A percentile compares a stretch with the other conserved stretches of the same genome.
Evolutionary conservation across 2,113 vertebrate genomes (phyloP).

Genomic region (Tringa solitaria): DNA sequence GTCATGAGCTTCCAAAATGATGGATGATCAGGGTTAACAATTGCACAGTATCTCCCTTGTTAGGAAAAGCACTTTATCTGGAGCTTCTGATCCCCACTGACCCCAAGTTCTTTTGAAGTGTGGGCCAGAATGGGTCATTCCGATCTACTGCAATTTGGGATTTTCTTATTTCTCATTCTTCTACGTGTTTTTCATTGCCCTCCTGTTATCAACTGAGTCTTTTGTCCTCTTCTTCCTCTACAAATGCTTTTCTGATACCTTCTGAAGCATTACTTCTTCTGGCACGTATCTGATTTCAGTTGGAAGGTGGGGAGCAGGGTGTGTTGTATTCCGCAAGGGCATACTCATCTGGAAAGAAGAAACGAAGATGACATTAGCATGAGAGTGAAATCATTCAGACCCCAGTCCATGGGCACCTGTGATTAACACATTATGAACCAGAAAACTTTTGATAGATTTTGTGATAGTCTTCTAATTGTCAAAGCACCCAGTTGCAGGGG

Average conservation of each 20-base stretch:
- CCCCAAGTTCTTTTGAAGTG: not conserved
- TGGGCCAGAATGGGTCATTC: not conserved
- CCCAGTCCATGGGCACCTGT: not conserved
- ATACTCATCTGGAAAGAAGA: constrained; percentile 68
- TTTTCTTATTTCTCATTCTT: not conserved
- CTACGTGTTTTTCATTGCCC: not conserved
- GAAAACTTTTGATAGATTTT: not conserved
- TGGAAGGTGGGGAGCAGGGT: not conserved
- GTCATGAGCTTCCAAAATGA: not conserved
- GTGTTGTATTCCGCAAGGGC: constrained; percentile 61
- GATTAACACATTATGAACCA: not conserved
- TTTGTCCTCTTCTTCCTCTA: not conserved
- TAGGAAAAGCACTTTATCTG: not conserved
- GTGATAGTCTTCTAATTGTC: not conserved
- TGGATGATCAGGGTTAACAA: not conserved
- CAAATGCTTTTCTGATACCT: not conserved
- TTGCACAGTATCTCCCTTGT: not conserved
- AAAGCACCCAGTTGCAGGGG: not conserved
- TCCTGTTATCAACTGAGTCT: not conserved
- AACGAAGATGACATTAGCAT: not conserved
- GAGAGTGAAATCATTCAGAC: not conserved
- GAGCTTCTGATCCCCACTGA: not conserved
- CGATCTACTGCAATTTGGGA: not conserved
- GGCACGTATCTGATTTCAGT: not conserved
- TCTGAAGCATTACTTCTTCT: not conserved